phyloP scores from a whole-genome alignment of 2,797 vertebrate genomes.

The Lithobates pipiens region DNA sequence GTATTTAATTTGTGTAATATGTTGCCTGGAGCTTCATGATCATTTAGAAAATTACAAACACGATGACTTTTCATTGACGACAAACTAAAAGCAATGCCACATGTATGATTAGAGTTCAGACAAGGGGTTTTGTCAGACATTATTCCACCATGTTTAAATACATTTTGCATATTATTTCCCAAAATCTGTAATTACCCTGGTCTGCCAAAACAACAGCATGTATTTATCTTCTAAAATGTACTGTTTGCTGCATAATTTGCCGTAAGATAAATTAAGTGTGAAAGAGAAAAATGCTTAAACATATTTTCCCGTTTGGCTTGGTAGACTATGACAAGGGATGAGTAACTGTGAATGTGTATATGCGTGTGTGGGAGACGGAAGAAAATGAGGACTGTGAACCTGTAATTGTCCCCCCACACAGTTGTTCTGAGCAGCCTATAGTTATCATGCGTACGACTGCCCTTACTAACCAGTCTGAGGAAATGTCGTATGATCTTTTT shows the following conservation, averaged over 20 bases:
- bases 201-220: not conserved
- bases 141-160: not conserved
- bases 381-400: slow-evolving; percentile 75
- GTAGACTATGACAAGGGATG: slow-evolving; percentile 71
- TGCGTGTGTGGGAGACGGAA: slow-evolving; percentile 70
- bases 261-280: not conserved
- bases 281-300: not conserved
- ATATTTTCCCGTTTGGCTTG: slow-evolving; percentile 30
- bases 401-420: slow-evolving; percentile 76
- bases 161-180: not conserved
- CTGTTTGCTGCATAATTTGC: slow-evolving; percentile 6
- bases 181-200: not conserved
- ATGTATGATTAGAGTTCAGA: not conserved
- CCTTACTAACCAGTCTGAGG: slow-evolving; percentile 64
- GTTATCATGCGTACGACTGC: slow-evolving; percentile 64
- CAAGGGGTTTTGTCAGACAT: not conserved
- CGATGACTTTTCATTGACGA: not conserved
- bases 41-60: too few relatives aligned
- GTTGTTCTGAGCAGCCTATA: slow-evolving; percentile 73
- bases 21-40: too few relatives aligned
- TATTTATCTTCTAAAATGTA: slow-evolving; percentile 1
- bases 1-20: too few relatives aligned
- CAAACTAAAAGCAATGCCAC: not conserved
- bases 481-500: slow-evolving; percentile 4
- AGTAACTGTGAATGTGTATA: slow-evolving; percentile 57